These are phyloP conservation scores for Eutrigla gurnardus DNA, from an alignment of 2,797 vertebrate species.

Conservation along the genomic window DNA sequence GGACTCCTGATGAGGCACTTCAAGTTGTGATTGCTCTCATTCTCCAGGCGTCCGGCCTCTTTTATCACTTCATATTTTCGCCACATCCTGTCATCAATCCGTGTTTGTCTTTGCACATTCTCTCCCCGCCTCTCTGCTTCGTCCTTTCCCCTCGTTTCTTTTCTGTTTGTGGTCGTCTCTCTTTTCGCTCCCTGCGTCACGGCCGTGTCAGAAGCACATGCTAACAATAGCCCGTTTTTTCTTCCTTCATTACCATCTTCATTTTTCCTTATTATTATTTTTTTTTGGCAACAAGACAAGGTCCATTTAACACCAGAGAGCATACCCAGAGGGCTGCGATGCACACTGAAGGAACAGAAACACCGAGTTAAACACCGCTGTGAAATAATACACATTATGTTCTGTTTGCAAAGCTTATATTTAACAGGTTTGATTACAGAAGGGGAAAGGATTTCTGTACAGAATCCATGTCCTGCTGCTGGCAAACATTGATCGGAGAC, in stretches of 20 bases:
- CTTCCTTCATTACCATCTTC: slow-evolving; percentile 33
- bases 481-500: neutral
- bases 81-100: neutral
- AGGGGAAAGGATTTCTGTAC: neutral
- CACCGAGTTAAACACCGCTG: slow-evolving; percentile 12
- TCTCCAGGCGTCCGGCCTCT: slow-evolving; percentile 9
- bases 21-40: slow-evolving; percentile 37
- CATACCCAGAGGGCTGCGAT: slow-evolving; percentile 21
- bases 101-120: neutral
- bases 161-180: slow-evolving; percentile 1
- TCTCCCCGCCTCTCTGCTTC: neutral
- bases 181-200: slow-evolving; percentile 2
- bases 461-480: neutral
- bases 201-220: slow-evolving; percentile 17
- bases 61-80: slow-evolving; percentile 5
- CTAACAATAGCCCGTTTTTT: slow-evolving; percentile 39
- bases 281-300: slow-evolving; percentile 43
- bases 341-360: neutral
- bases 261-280: slow-evolving; percentile 30
- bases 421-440: slow-evolving; percentile 20
- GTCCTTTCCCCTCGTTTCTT: neutral
- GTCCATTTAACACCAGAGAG: slow-evolving; percentile 49
- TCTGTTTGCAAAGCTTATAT: slow-evolving; percentile 1
- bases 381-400: slow-evolving; percentile 5
- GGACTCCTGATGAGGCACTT: slow-evolving; percentile 34